phyloP scores from a whole-genome alignment of 2,113 vertebrate genomes.

The Semnornis frantzii region DNA sequence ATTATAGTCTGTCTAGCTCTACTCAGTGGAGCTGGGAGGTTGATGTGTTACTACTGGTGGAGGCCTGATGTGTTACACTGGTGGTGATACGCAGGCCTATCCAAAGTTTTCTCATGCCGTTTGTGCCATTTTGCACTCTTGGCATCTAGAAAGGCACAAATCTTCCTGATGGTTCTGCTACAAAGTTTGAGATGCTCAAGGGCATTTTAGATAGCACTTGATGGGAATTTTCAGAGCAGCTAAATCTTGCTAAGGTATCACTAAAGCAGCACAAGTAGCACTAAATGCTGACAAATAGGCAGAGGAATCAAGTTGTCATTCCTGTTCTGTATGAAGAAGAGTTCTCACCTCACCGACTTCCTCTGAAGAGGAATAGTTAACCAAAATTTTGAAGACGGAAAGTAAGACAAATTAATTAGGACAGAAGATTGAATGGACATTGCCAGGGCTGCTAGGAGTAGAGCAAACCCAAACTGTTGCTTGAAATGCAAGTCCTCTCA shows the following conservation, averaged over 20 bases:
- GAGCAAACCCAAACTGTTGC: background rate
- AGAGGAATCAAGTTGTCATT: background rate
- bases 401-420: background rate
- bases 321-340: background rate
- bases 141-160: background rate
- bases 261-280: background rate
- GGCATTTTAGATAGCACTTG: background rate
- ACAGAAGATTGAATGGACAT: background rate
- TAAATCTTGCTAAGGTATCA: background rate
- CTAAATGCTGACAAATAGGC: background rate
- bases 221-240: background rate
- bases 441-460: background rate
- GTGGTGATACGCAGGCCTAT: background rate
- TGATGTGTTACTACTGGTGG: background rate
- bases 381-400: background rate
- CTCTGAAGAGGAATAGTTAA: background rate
- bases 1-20: background rate
- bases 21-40: background rate
- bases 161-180: background rate
- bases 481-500: background rate
- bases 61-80: too few species aligned
- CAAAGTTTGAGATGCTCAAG: background rate
- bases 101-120: background rate
- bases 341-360: background rate
- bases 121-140: background rate